Evolutionary conservation across 1,140 invertebrate species (phyloP), one percentile per base, ranked within the genome.

Genomic region (Yoshiicerus persimilis): DNA sequence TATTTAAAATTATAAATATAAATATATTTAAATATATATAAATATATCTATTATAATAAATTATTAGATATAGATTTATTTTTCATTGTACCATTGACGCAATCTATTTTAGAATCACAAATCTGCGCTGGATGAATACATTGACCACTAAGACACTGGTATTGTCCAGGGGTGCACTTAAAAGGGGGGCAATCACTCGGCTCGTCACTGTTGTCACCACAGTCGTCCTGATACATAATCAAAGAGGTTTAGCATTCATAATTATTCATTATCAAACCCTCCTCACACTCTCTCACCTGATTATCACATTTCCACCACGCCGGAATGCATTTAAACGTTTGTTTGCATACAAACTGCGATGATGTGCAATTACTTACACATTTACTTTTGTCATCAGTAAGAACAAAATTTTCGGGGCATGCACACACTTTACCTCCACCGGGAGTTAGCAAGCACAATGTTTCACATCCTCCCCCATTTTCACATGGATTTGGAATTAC

Each of bases 351-450:
- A 92, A 97, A 96, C 92, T 97, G 96, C 1, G 96, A 95, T 1
- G 95, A 94, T 1, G 96, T 95, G 92, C 97, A 97, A 92, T 97
- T 97, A 77, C 95, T 94, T 5, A 93, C 92, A 92, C 97, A 98
- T 2, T 94, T 93, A 77, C 93, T 93, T 0, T 94, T 94, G 93
- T 97, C 96, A 0, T 92, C 91, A 3, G 92, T 93, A 47, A 97
- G 92, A 34, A 95, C 93, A 92, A 96, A 97, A 92, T 96, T 96
- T 92, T 97, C 96, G 16, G 96, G 96, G 91, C 97, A 98, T 0
- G 94, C 94, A 93, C 97, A 98, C 77, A 91, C 89, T 89, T 90
- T 91, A 8, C 89, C 89, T 8, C 92, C 92, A 62, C 91, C 92
- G 0, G 96, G 95, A 16, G 94, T 94, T 25, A 98, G 92, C 86